Percentiles rank a stretch among this genome's conserved stretches.
These are phyloP conservation scores for Dasysyrphus albostriatus DNA, from an alignment of 2,888 invertebrate genomes.

Conservation along the genomic window DNA sequence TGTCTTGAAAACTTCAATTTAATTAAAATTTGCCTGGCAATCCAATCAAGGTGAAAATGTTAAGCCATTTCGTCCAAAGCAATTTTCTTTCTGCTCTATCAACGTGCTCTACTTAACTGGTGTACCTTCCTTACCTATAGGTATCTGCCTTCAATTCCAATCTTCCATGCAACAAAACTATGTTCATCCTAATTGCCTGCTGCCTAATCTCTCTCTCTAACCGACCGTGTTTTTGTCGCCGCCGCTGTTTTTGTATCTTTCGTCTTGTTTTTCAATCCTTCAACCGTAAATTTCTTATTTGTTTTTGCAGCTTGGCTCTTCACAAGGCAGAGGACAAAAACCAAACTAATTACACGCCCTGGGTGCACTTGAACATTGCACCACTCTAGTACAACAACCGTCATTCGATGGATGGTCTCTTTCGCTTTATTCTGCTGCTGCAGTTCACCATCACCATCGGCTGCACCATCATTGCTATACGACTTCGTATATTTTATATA, in stretches of 20 bases:
- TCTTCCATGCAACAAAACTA: constrained; percentile 1
- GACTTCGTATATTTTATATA: neutral
- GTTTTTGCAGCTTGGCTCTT: constrained; percentile 14
- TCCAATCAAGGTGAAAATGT: constrained; percentile 14
- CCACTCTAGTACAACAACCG: constrained; percentile 3
- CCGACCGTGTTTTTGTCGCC: constrained; percentile 19
- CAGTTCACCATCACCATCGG: neutral
- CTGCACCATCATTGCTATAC: neutral
- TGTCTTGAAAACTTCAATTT: constrained; percentile 16
- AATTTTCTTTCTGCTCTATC: neutral
- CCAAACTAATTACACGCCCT: constrained; percentile 68
- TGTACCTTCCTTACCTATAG: neutral
- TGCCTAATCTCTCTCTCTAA: constrained; percentile 6
- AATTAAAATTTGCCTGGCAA: neutral
- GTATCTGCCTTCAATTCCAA: constrained; percentile 3
- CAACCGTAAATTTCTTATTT: constrained; percentile 20
- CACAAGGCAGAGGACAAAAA: constrained; percentile 29
- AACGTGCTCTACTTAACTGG: neutral
- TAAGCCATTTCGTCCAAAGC: neutral
- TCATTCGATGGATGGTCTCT: neutral
- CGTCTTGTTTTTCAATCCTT: constrained; percentile 31
- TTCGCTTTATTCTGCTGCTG: neutral
- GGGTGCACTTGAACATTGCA: constrained; percentile 66
- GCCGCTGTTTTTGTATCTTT: constrained; percentile 13
- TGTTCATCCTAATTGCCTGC: constrained; percentile 22